Percentiles rank a stretch among this genome's conserved stretches.
These are phyloP conservation scores for Andrena cerasifolii DNA, from an alignment of 1,140 invertebrate genomes.

Conservation along the genomic window DNA sequence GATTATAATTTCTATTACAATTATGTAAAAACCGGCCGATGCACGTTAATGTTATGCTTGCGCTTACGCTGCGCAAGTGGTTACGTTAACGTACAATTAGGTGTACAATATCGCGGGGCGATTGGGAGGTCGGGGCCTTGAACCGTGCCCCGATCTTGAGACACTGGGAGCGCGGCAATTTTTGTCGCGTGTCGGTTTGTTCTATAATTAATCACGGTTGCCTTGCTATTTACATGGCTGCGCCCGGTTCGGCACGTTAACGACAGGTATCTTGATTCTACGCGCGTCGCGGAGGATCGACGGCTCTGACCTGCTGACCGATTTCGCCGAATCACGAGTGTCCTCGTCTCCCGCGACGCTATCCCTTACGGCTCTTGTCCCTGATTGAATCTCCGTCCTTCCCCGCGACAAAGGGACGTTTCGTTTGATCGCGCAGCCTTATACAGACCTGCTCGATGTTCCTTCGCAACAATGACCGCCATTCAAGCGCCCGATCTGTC, in stretches of 20 bases:
- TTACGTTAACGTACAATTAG: no score
- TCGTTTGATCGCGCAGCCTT: no score
- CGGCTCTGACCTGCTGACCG: constrained; percentile 57
- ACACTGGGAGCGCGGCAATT: no score
- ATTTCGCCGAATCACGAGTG: constrained; percentile 48
- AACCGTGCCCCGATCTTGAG: no score
- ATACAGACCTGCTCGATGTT: no score
- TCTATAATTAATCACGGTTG: no score
- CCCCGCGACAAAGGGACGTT: constrained; percentile 15
- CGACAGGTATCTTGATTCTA: not conserved
- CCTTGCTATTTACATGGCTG: no score
- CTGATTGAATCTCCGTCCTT: constrained; percentile 42
- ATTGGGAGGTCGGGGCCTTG: not conserved
- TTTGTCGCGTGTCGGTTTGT: not conserved
- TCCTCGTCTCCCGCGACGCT: constrained; percentile 20
- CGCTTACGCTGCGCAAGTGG: not conserved
- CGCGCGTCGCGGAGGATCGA: not conserved
- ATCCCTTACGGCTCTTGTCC: constrained; percentile 31
- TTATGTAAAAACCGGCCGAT: no score
- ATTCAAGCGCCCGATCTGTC: no score
- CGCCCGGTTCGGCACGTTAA: no score
- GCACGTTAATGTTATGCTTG: not conserved
- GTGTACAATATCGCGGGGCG: no score
- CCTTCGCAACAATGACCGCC: no score
- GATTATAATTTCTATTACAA: not conserved